phyloP scores from a whole-genome alignment of 1,140 invertebrate genomes.

The Zaprionus africanus region DNA sequence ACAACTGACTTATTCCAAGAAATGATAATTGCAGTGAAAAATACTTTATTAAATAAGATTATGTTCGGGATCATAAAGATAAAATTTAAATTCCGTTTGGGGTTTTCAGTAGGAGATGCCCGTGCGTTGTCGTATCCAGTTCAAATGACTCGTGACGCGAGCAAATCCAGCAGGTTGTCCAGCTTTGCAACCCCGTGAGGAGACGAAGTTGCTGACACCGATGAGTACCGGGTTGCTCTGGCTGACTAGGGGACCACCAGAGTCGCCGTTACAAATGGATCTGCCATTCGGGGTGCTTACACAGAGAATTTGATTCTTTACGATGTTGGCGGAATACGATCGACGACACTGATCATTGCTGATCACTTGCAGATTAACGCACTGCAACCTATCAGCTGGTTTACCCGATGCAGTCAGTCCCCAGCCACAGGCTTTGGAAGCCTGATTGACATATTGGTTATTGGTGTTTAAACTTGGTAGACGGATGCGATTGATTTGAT shows the following conservation, averaged over 20 bases:
- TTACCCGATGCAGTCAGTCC: slow-evolving; percentile 47
- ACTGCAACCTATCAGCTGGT: slow-evolving; percentile 49
- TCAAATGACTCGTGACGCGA: slow-evolving; percentile 48
- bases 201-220: slow-evolving; percentile 51
- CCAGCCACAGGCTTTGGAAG: slow-evolving; percentile 59
- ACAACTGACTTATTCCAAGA: neutral
- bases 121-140: slow-evolving; percentile 50
- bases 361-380: slow-evolving; percentile 60
- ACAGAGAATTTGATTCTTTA: slow-evolving; percentile 45
- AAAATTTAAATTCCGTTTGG: neutral
- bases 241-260: slow-evolving; percentile 58
- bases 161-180: slow-evolving; percentile 58
- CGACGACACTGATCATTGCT: slow-evolving; percentile 42
- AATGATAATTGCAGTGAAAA: neutral
- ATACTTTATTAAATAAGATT: neutral
- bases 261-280: slow-evolving; percentile 55
- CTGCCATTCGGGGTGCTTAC: slow-evolving; percentile 42
- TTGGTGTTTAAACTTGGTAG: slow-evolving; percentile 36
- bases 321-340: neutral
- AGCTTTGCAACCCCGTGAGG: slow-evolving; percentile 45
- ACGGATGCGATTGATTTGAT: slow-evolving; percentile 36
- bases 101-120: slow-evolving; percentile 46
- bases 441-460: slow-evolving; percentile 44
- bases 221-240: slow-evolving; percentile 35
- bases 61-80: neutral